Evolutionary conservation across 2,113 vertebrate genomes (phyloP).

Genomic region (Neodontobutis hainanensis): DNA sequence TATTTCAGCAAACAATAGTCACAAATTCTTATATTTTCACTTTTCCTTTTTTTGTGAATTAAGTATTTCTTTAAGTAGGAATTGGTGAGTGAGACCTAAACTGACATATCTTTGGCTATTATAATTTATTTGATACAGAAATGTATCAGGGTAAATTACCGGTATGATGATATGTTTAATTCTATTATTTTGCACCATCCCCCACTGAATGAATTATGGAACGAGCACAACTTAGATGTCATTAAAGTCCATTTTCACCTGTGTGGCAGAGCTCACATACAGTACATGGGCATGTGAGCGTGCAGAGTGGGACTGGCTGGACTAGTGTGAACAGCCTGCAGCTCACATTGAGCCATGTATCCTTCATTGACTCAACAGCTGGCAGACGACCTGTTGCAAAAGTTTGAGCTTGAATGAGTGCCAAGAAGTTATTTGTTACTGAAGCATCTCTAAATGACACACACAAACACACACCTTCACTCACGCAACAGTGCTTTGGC

Average conservation of each 20-base stretch:
- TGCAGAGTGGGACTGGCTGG: background rate
- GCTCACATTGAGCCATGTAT: conserved; percentile 5
- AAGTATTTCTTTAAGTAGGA: too few species aligned
- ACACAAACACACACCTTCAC: conserved; percentile 40
- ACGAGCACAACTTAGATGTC: conserved; percentile 7
- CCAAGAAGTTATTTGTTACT: conserved; percentile 50
- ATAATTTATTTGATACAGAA: background rate
- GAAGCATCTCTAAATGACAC: conserved; percentile 51
- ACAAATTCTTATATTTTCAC: too few species aligned
- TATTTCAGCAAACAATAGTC: background rate
- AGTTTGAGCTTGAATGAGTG: conserved; percentile 36
- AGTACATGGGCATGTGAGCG: background rate
- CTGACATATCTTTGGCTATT: background rate
- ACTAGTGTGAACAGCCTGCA: background rate
- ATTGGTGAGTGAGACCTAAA: background rate
- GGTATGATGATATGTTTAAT: conserved; percentile 8
- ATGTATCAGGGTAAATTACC: background rate
- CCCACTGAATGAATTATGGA: conserved; percentile 1
- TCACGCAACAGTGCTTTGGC: conserved; percentile 37
- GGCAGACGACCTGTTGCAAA: conserved; percentile 16
- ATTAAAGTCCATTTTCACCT: conserved; percentile 9
- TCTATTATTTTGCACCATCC: conserved; percentile 1
- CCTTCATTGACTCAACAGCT: conserved; percentile 5
- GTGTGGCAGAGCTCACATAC: background rate
- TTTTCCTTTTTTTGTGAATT: too few species aligned